phyloP scores from a whole-genome alignment of 2,888 invertebrate genomes.

The Drosophila parthenogenetica region DNA sequence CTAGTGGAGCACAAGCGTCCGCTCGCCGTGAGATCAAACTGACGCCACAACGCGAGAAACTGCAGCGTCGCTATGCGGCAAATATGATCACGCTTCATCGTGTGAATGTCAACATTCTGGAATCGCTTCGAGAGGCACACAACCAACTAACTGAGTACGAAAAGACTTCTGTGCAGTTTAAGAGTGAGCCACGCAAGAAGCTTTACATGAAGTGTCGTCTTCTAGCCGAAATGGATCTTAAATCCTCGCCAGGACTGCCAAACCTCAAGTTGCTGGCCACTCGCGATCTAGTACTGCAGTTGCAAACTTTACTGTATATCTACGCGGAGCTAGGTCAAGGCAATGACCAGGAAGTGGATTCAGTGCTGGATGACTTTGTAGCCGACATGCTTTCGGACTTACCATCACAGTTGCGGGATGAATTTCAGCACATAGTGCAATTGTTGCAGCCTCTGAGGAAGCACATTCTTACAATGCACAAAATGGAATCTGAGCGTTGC shows the following conservation, averaged over 20 bases:
- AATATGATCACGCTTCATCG: constrained; percentile 49
- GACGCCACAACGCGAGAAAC: constrained; percentile 28
- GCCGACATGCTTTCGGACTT: constrained; percentile 22
- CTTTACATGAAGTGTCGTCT: constrained; percentile 41
- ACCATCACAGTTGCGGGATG: constrained; percentile 19
- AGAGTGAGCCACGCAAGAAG: constrained; percentile 3
- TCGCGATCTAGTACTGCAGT: constrained; percentile 32
- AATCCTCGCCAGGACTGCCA: neutral
- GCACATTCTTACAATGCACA: constrained; percentile 16
- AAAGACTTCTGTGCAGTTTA: constrained; percentile 15
- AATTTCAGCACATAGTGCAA: constrained; percentile 5
- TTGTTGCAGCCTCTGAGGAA: constrained; percentile 27
- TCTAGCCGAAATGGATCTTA: constrained; percentile 56
- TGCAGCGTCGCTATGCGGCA: constrained; percentile 46
- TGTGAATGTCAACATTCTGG: constrained; percentile 46
- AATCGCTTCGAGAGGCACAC: constrained; percentile 43
- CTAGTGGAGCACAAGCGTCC: neutral
- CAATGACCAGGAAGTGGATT: constrained; percentile 40
- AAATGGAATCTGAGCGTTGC: constrained; percentile 5
- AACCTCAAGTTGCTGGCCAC: constrained; percentile 15
- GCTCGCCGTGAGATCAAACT: constrained; percentile 47
- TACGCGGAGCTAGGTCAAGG: constrained; percentile 38
- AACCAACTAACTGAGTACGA: constrained; percentile 28
- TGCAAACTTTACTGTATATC: constrained; percentile 57
- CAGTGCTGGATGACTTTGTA: constrained; percentile 33